Evolutionary conservation across 2,797 vertebrate genomes (phyloP).

Genomic region (Brachyrhaphis roseni): DNA sequence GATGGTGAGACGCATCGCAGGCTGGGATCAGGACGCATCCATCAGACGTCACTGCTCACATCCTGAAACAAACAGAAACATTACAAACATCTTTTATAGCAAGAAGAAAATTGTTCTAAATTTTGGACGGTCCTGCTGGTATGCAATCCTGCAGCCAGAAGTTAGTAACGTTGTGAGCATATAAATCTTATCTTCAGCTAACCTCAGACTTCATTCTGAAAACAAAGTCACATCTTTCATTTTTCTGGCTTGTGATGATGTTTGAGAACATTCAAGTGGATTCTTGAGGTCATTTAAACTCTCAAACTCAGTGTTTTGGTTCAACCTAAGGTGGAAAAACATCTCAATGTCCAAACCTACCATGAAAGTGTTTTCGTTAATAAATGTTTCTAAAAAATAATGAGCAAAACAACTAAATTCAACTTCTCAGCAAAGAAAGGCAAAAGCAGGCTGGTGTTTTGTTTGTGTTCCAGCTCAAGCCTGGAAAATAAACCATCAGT

Average conservation of each 20-base stretch:
- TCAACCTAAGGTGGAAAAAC: neutral
- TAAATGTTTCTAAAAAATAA: neutral
- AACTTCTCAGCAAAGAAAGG: neutral
- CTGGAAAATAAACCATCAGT: neutral
- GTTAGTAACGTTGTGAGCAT: neutral
- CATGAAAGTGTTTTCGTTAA: neutral
- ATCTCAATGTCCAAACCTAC: neutral
- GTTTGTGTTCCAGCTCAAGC: neutral
- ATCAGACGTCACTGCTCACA: neutral
- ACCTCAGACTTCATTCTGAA: neutral
- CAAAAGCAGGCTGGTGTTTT: neutral
- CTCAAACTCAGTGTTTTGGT: neutral
- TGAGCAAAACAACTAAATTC: neutral
- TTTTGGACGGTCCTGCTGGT: neutral
- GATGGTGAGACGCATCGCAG: slow-evolving; percentile 83
- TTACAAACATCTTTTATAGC: neutral
- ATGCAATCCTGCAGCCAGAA: neutral
- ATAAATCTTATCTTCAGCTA: neutral
- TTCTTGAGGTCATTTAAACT: neutral
- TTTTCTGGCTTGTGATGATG: neutral
- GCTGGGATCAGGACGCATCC: neutral
- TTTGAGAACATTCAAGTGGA: neutral
- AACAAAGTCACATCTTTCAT: neutral
- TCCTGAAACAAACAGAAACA: neutral
- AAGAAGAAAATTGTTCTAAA: neutral